A percentile compares a stretch with the other conserved stretches of the same genome.
phyloP scores from a whole-genome alignment of 2,888 invertebrate species.

The Phlogophora meticulosa region DNA sequence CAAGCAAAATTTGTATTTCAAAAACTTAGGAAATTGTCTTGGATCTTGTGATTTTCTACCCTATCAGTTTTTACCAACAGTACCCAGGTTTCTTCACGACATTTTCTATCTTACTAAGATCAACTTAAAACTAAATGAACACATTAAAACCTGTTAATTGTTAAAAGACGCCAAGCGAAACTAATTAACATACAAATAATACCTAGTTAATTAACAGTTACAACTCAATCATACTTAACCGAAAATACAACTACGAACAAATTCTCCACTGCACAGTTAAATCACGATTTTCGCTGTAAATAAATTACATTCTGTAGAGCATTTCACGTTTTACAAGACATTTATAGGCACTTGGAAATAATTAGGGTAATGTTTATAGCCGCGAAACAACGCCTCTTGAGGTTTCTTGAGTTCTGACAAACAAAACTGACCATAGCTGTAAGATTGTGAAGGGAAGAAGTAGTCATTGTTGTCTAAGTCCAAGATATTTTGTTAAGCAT shows the following conservation, averaged over 20 bases:
- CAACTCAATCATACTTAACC: conserved; percentile 19
- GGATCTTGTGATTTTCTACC: too few species aligned
- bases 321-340: conserved; percentile 41
- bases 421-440: conserved; percentile 11
- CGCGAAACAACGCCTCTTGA: conserved; percentile 19
- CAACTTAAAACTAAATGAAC: too few species aligned
- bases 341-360: conserved; percentile 51
- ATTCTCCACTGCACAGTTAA: not conserved
- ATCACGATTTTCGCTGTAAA: conserved; percentile 37
- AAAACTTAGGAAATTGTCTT: too few species aligned
- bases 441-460: not conserved
- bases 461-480: not conserved
- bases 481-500: not conserved
- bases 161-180: not conserved
- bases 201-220: not conserved
- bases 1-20: too few species aligned
- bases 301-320: conserved; percentile 22
- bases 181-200: not conserved
- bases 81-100: too few species aligned
- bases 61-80: too few species aligned
- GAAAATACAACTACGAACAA: conserved; percentile 10
- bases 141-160: not conserved
- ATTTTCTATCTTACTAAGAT: too few species aligned
- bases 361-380: conserved; percentile 33
- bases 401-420: conserved; percentile 6